These are phyloP conservation scores for Notamacropus eugenii DNA, from an alignment of 2,797 vertebrate species.

Conservation along the genomic window DNA sequence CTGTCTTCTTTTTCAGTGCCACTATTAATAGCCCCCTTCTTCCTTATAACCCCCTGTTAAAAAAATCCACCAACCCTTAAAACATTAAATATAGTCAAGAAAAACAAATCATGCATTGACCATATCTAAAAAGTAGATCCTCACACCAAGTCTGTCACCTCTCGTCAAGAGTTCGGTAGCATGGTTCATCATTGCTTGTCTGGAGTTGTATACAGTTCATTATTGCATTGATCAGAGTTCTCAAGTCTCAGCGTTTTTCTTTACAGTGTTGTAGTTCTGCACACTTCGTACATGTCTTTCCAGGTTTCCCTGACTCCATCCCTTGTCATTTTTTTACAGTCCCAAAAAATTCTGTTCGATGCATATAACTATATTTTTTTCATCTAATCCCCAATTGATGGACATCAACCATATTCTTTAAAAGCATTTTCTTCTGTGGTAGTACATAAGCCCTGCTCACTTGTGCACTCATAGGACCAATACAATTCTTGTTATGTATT, in stretches of 20 bases:
- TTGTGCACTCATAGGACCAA: background rate
- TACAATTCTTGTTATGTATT: background rate
- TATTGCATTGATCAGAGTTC: background rate
- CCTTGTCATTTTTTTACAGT: background rate
- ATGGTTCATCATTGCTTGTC: background rate
- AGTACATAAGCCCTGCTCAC: background rate
- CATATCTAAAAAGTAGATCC: background rate
- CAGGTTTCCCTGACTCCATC: background rate
- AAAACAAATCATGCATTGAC: background rate
- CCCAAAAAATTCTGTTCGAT: background rate
- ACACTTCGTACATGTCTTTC: background rate
- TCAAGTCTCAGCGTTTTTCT: background rate
- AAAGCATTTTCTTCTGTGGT: background rate
- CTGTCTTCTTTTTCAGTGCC: background rate
- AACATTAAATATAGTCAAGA: background rate
- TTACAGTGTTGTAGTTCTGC: background rate
- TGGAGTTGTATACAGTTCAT: background rate
- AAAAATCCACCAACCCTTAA: background rate
- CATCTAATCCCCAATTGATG: background rate
- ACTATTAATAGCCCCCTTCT: background rate
- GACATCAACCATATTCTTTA: background rate
- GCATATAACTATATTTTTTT: background rate
- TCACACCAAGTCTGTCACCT: background rate
- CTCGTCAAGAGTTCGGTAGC: background rate
- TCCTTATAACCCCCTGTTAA: background rate